These are phyloP conservation scores for Drosophila repleta DNA, from an alignment of 1,140 invertebrate genomes.

Conservation along the genomic window DNA sequence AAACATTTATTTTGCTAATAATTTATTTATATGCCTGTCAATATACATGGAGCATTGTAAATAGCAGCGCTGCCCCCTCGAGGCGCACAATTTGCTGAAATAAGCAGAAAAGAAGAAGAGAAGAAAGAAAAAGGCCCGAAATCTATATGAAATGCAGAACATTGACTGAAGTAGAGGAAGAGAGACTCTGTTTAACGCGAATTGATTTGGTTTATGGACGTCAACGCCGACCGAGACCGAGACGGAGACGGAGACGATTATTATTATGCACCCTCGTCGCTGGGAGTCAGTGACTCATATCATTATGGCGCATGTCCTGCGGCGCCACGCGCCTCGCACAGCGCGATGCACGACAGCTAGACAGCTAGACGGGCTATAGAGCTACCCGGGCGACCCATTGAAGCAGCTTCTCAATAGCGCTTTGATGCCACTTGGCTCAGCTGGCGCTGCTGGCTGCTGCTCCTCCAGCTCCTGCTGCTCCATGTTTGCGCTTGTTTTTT, in stretches of 20 bases:
- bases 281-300: conserved; percentile 69
- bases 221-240: conserved; percentile 61
- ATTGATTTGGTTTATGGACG: conserved; percentile 77
- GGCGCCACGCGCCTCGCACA: conserved; percentile 57
- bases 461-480: neutral
- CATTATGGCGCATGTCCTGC: conserved; percentile 71
- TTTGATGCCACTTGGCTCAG: conserved; percentile 37
- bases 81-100: conserved; percentile 74
- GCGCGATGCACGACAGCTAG: neutral
- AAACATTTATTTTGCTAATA: conserved; percentile 78
- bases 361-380: neutral
- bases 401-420: conserved; percentile 6
- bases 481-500: conserved; percentile 47
- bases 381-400: neutral
- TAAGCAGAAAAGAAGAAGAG: conserved; percentile 55
- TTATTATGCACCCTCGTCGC: conserved; percentile 66
- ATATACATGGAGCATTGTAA: conserved; percentile 62
- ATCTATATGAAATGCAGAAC: neutral
- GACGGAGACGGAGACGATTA: conserved; percentile 41
- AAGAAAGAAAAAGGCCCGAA: neutral
- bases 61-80: conserved; percentile 43
- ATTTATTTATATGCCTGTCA: conserved; percentile 78
- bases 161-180: conserved; percentile 9
- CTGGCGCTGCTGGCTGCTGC: neutral
- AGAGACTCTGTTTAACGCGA: conserved; percentile 50